phyloP scores from a whole-genome alignment of 2,797 vertebrate species.

The Chelon auratus region DNA sequence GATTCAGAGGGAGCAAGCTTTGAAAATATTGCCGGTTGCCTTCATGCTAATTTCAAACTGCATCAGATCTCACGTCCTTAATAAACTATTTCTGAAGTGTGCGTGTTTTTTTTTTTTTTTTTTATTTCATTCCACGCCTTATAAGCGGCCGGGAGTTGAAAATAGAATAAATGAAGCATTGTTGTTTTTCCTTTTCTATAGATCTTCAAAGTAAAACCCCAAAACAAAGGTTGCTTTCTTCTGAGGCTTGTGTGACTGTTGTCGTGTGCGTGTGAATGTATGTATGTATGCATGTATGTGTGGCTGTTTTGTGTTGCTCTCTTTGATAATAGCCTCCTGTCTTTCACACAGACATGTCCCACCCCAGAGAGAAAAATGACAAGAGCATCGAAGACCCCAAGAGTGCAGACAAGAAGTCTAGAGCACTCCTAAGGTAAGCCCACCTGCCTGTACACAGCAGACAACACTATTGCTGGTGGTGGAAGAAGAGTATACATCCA shows the following conservation, averaged over 20 bases:
- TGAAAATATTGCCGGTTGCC: conserved; percentile 75
- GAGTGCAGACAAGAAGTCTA: conserved; percentile 92
- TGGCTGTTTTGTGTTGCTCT: conserved; percentile 67
- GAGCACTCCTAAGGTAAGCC: conserved; percentile 90
- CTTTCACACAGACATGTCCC: conserved; percentile 87
- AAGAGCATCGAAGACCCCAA: conserved; percentile 92
- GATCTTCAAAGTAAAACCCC: conserved; percentile 87
- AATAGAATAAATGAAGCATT: conserved; percentile 89
- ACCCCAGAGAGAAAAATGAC: conserved; percentile 90
- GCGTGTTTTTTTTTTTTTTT: conserved; percentile 63
- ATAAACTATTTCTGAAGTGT: conserved; percentile 81
- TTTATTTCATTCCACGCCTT: conserved; percentile 69
- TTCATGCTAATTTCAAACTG: conserved; percentile 83
- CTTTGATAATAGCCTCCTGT: conserved; percentile 83
- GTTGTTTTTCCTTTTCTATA: conserved; percentile 83
- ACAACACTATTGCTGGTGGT: neutral
- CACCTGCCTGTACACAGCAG: neutral
- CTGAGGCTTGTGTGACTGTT: conserved; percentile 77
- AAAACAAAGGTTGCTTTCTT: conserved; percentile 88
- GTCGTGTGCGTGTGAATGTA: conserved; percentile 48
- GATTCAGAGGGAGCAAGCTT: conserved; percentile 77
- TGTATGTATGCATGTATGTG: conserved; percentile 60
- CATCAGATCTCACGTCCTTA: conserved; percentile 79
- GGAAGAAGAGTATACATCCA: neutral
- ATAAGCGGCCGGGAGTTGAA: conserved; percentile 79